Base-by-base conservation (phyloP, 2,113 vertebrate genomes). In the Mystacornis crossleyi region DNA sequence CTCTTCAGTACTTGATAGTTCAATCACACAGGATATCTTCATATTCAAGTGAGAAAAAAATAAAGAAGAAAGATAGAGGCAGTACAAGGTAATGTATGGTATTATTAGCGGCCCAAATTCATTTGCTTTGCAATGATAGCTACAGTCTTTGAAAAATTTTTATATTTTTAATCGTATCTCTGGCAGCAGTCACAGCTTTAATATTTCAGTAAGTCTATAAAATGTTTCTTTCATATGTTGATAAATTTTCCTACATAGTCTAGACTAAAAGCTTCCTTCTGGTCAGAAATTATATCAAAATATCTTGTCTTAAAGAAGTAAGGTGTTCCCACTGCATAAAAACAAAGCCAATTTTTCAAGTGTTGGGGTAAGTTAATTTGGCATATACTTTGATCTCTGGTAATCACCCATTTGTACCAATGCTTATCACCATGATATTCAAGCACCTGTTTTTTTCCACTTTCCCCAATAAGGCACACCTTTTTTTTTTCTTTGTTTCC, bases 1-100 rank as follows among this genome's bases (percentile, higher is more conserved):
- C 96, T 97, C 98, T 89, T 98, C 97, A 98, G 81, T 94, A 97
- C 94, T 94, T 9, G 69, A 95, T 17, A 81, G 94, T 85, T 97
- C 95, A 96, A 95, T 97, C 95, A 96, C 54, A 96, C 81, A 97
- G 91, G 89, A 92, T 97, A 96, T 96, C 95, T 97, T 94, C 96
- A 94, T 89, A 93, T 88, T 97, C 89, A 94, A 98, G 86, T 64
- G 20, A 97, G 85, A 75, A 88, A 97, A 96, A 94, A 84, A 89
- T 67, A 65, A 84, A 74, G 78, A 75, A 72, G 34, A 67, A 89
- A 91, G 45, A 78, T 51, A 43, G 28, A 89, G 54, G 47, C 62
- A 65, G 43, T 5, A 80, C 58, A 84, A 95, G 53, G 43, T 51
- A 92, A 78, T 74, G 29, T 21, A 15, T 83, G 65, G 18, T 42